Evolutionary conservation across 2,113 vertebrate species (phyloP), one percentile per base, ranked within the genome.

Genomic region (Orycteropus afer): DNA sequence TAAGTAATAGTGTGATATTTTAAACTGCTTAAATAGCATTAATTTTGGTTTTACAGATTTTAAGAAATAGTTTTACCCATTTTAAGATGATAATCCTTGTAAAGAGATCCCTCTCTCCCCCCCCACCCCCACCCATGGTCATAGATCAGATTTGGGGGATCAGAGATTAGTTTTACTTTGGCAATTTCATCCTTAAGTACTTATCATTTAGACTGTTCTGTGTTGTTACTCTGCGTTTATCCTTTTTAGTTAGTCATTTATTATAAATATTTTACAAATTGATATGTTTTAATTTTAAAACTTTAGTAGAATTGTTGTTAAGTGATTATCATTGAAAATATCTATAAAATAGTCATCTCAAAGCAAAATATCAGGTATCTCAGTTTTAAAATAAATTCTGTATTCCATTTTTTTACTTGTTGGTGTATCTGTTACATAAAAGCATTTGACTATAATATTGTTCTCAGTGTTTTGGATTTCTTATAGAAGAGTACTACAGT

Each of bases 11-110:
- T 94, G 47, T 34, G 57, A 2, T 91, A 11, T 90, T 96, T 96
- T 96, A 95, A 96, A 34, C 13, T 97, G 78, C 96, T 95, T 97
- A 74, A 90, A 80, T 95, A 69, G 94, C 95, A 76, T 13, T 96
- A 65, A 77, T 85, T 89, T 95, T 74, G 81, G 53, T 95, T 95
- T 93, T 87, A 51, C 59, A 95, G 77, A 94, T 71, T 51, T 61
- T 71, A 91, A 93, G 59, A 89, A 61, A 78, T 0, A 95, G 77
- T 51, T 88, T 96, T 92, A 51, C 89, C 49, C 59, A 49, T 79
- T 77, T 47, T 45, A 94, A 93, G 49, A 82, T 80, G 90, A 88
- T 4, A 96, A 6, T 90, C 83, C 45, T 97, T 27, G 17, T 95
- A 53, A 93, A 90, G 49, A 91, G 67, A 94, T 94, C 51, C 10